Base-by-base conservation (phyloP, 2,888 invertebrate genomes). In the Drosophila neutralis region DNA sequence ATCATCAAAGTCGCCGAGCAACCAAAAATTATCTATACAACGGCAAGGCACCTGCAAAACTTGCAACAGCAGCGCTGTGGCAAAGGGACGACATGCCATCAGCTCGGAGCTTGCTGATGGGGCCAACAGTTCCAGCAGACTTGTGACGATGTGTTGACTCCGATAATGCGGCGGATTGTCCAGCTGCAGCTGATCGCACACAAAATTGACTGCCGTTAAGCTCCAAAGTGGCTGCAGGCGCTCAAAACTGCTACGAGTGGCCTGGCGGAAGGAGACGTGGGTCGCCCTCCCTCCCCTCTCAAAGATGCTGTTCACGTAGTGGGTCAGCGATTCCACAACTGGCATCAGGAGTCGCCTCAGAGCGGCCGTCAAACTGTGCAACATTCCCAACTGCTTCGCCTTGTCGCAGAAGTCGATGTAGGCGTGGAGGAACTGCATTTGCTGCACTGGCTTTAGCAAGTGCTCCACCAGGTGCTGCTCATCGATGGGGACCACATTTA, bases 21-120 rank as follows among this genome's bases (percentile, higher is more conserved):
- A 53, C 83, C 83, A 83, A 73, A 72, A 82, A 10, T 33, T 63
- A 35, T 82, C 73, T 24, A 83, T 18, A 4, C 56, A 65, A 1
- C 60, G 51, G 24, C 80, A 83, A 15, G 63, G 59, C 10, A 65
- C 71, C 31, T 66, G 52, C 60, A 83, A 24, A 35, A 75, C 58
- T 6, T 80, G 64, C 33, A 83, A 27, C 18, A 82, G 36, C 33
- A 82, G 4, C 0, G 69, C 58, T 0, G 54, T 63, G 0, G 75
- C 61, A 31, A 33, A 52, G 18, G 66, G 36, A 8, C 38, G 62
- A 0, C 21, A 21, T 0, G n/a, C 27, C 0, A 15, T n/a, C 11
- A 21, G 18, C 21, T 27, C 48, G 8, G 33, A 2, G 5, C 18
- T 40, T 2, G 35, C 6, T 5, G 45, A 13, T 0, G 24, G 2